Evolutionary conservation across 2,797 vertebrate species (phyloP).

Genomic region (Peromyscus melanophrys): DNA sequence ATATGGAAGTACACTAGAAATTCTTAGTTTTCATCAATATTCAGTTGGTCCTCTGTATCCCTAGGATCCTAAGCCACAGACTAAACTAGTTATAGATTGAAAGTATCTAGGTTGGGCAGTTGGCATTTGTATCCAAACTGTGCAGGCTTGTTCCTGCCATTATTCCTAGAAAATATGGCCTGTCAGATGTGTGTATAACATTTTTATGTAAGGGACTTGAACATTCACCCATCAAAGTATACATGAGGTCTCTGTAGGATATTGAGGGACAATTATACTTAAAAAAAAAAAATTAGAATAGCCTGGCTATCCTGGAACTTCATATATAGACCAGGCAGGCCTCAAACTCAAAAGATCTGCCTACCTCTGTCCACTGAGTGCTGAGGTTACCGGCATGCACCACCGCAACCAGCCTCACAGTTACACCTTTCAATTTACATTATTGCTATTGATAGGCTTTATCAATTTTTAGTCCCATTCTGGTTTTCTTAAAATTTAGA

Average conservation of each 20-base stretch:
- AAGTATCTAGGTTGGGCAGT: not conserved
- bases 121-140: not conserved
- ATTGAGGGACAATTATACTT: not conserved
- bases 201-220: not conserved
- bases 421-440: not conserved
- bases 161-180: not conserved
- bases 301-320: not conserved
- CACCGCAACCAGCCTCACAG: not conserved
- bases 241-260: not conserved
- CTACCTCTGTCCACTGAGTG: not conserved
- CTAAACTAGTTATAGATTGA: not conserved
- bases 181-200: not conserved
- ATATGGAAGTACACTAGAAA: not conserved
- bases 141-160: not conserved
- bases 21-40: constrained; percentile 40
- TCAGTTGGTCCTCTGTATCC: not conserved
- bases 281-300: not conserved
- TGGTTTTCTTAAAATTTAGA: constrained; percentile 44
- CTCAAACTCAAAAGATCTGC: not conserved
- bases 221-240: not conserved
- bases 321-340: not conserved
- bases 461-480: not conserved
- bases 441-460: not conserved
- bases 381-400: not conserved
- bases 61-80: not conserved